Percentiles rank a stretch among this genome's conserved stretches.
These are phyloP conservation scores for Sinocyclocheilus anophthalmus DNA, from an alignment of 2,113 vertebrate species.

Conservation along the genomic window DNA sequence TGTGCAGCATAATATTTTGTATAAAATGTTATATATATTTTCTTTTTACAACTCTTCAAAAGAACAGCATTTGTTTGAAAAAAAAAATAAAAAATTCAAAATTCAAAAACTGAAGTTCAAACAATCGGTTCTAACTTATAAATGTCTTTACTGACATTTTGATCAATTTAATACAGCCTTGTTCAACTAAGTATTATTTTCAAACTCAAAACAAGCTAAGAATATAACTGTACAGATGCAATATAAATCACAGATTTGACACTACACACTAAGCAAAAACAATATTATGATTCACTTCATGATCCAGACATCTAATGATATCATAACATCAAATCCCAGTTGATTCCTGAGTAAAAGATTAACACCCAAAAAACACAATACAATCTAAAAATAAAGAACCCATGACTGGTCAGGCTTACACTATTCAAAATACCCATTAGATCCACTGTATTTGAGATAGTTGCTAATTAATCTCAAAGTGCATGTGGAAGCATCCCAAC, in stretches of 20 bases:
- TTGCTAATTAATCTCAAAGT: slow-evolving; percentile 26
- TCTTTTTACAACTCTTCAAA: not conserved
- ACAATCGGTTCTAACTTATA: not conserved
- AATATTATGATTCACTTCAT: not conserved
- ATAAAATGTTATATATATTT: too few species aligned
- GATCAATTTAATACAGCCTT: not conserved
- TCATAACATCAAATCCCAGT: not conserved
- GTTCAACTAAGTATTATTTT: not conserved
- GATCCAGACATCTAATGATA: not conserved
- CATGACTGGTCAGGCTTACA: not conserved
- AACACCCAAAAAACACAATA: not conserved
- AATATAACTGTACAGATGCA: not conserved
- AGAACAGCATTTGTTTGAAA: not conserved
- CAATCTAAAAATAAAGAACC: not conserved
- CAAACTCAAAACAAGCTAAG: not conserved
- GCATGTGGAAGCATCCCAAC: slow-evolving; percentile 21
- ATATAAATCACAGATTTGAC: not conserved
- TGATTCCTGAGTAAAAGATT: not conserved
- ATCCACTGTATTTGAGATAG: slow-evolving; percentile 10
- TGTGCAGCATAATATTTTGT: too few species aligned
- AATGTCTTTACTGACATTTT: too few species aligned
- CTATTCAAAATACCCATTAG: not conserved
- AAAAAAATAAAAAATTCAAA: too few species aligned
- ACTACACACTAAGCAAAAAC: not conserved
- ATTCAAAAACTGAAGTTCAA: too few species aligned